Evolutionary conservation across 2,888 invertebrate genomes (phyloP), one percentile per base, ranked within the genome.

Genomic region (Augiades crinisus): DNA sequence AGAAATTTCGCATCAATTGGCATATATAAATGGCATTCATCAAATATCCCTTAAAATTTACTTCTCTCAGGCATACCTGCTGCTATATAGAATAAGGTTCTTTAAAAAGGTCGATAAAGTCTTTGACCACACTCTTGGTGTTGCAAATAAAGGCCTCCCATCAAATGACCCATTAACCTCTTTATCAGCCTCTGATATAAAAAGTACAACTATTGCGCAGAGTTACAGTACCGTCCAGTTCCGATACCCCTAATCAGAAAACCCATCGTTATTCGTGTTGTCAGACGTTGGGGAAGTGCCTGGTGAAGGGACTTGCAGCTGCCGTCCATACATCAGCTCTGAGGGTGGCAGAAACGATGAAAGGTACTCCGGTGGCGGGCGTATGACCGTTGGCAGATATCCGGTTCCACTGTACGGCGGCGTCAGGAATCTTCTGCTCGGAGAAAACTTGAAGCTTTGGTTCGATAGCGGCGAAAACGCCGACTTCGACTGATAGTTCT

Each of bases 391-490:
- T 0, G 96, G 94, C 45, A 96, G 78, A 70, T 95, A 96, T 0
- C 95, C 95, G 0, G 96, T 95, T 3, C 96, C 95, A 10, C 95
- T 92, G 72, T 96, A 96, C 0, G 96, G 96, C 0, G 96, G 95
- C 0, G 95, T 93, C 0, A 96, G 81, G 75, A 96, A 96, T 54
- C 96, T 90, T 68, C 96, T 92, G n/a, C 94, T 92, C 0, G 93
- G 90, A 3, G 92, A 93, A 60, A 92, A 92, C 56, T 88, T 93
- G 67, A 92, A 93, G 54, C 89, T 91, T 55, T 91, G 92, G 30
- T 91, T 88, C 0, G 91, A 86, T 0, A 96, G 73, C 0, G 96
- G 96, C 1, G 95, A 95, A 74, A 96, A 96, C 5, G 96, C 96
- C 0, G 95, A 95, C 51, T 92, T 92, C 0, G 92, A 91, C 57